Evolutionary conservation across 1,140 invertebrate species (phyloP).

Genomic region (Anadara kagoshimensis): DNA sequence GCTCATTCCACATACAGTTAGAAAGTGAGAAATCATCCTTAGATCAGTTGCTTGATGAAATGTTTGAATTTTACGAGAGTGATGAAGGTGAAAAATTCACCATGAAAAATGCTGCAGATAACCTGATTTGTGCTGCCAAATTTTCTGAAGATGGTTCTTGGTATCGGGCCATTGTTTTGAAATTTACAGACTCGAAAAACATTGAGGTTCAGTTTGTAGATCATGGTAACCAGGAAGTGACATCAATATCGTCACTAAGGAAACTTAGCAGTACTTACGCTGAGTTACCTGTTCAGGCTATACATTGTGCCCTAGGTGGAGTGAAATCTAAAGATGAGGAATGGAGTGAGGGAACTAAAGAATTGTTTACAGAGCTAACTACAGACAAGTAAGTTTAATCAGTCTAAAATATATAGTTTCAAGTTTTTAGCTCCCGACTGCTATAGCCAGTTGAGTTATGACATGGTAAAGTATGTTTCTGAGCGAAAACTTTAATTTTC

Average conservation of each 20-base stretch:
- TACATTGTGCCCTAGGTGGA: constrained; percentile 81
- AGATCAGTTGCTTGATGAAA: constrained; percentile 46
- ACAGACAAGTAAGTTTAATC: constrained; percentile 46
- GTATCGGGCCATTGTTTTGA: constrained; percentile 80
- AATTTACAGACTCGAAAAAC: too few relatives aligned
- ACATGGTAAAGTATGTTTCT: too few relatives aligned
- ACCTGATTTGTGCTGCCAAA: constrained; percentile 79
- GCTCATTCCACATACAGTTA: constrained; percentile 58
- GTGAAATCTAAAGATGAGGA: constrained; percentile 29
- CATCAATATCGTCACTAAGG: constrained; percentile 46
- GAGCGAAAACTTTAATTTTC: too few relatives aligned
- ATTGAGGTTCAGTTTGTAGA: too few relatives aligned
- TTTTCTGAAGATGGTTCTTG: constrained; percentile 83
- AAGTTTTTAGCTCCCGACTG: neutral
- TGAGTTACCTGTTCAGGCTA: constrained; percentile 78
- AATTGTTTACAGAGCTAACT: constrained; percentile 44
- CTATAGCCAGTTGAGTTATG: too few relatives aligned
- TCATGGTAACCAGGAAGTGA: constrained; percentile 69
- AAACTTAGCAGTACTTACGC: constrained; percentile 39
- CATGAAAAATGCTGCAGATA: neutral
- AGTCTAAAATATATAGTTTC: neutral
- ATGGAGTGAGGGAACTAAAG: constrained; percentile 52
- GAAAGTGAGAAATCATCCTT: constrained; percentile 34
- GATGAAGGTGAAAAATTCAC: neutral
- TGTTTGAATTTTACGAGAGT: constrained; percentile 55